Percentiles rank a stretch among this genome's conserved stretches.
Evolutionary conservation across 2,113 vertebrate species (phyloP).

Genomic region (Pica pica): DNA sequence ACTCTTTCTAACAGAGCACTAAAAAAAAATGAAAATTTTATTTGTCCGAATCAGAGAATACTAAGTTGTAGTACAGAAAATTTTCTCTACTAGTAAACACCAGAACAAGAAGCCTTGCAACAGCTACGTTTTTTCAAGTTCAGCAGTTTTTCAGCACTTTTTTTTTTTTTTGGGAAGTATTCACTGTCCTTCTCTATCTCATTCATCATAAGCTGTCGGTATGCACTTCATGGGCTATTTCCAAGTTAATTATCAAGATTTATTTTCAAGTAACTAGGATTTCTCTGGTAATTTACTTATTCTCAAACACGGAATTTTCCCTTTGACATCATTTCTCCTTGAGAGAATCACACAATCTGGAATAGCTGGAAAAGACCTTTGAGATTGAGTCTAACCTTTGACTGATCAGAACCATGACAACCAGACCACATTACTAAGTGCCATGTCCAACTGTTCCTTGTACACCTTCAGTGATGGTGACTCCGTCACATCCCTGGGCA

Average conservation of each 20-base stretch:
- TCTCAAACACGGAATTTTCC: not conserved
- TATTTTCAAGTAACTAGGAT: not conserved
- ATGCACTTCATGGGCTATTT: not conserved
- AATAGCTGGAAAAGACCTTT: not conserved
- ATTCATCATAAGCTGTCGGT: not conserved
- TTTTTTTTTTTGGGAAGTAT: not conserved
- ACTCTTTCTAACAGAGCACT: not conserved
- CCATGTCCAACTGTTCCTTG: not conserved
- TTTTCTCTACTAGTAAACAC: not conserved
- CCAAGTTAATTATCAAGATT: not conserved
- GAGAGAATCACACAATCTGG: not conserved
- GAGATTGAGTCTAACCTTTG: not conserved
- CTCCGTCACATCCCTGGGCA: too few relatives aligned
- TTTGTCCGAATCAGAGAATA: not conserved
- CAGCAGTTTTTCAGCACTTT: not conserved
- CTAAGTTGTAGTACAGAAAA: not conserved
- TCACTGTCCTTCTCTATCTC: not conserved
- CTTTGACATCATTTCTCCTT: not conserved
- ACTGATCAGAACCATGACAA: not conserved
- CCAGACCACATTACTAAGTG: not conserved
- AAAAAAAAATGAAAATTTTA: not conserved
- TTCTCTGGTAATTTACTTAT: not conserved
- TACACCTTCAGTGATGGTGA: rapidly evolving
- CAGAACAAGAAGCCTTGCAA: not conserved
- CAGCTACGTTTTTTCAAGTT: not conserved